phyloP scores from a whole-genome alignment of 1,140 invertebrate genomes.

The Caerostris extrusa region DNA sequence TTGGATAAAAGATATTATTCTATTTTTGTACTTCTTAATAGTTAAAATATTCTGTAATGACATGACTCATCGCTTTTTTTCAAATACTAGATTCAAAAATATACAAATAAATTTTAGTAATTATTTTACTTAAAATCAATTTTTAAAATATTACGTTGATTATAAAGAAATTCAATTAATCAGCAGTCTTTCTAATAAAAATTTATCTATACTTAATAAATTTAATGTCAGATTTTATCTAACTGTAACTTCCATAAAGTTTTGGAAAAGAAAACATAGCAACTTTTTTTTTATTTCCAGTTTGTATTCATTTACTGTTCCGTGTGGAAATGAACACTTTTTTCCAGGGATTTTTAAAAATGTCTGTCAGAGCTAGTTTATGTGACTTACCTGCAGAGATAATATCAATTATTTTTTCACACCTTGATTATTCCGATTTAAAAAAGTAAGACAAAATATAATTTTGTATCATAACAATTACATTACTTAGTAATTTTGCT shows the following conservation, averaged over 20 bases:
- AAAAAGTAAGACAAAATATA: constrained; percentile 73
- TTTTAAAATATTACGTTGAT: not conserved
- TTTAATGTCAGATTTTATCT: not conserved
- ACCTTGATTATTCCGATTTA: constrained; percentile 78
- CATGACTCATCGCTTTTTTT: constrained; percentile 16
- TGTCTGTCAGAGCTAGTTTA: not conserved
- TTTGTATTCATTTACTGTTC: not conserved
- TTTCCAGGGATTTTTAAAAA: not conserved
- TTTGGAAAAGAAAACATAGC: not conserved
- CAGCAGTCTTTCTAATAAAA: not conserved
- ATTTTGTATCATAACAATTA: no score
- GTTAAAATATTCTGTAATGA: not conserved
- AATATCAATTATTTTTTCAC: constrained; percentile 76
- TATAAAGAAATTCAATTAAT: not conserved
- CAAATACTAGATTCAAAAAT: not conserved
- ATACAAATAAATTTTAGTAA: not conserved
- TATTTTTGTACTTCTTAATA: not conserved
- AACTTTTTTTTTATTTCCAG: not conserved
- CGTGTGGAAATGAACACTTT: not conserved
- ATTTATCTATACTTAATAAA: not conserved
- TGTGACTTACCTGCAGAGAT: constrained; percentile 76
- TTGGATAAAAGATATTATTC: not conserved
- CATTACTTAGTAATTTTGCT: no score
- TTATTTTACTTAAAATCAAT: not conserved
- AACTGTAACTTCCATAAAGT: constrained; percentile 48